These are phyloP conservation scores for Ophioderma brevispina DNA, from an alignment of 35 echinoderm and acorn worm genomes.

Conservation along the genomic window DNA sequence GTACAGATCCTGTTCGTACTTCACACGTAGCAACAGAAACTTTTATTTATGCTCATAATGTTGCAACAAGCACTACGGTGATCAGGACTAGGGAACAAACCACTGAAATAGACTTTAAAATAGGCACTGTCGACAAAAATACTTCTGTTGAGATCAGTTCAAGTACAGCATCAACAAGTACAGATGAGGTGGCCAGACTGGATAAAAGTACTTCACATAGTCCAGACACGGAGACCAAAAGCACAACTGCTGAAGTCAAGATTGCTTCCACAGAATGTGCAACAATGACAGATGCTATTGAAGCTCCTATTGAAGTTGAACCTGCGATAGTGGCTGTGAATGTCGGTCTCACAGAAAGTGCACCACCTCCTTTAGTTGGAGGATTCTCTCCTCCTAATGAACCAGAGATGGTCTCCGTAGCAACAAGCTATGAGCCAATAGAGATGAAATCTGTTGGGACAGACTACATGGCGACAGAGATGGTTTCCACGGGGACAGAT, in stretches of 20 bases:
- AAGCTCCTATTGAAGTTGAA: background rate
- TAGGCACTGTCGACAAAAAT: background rate
- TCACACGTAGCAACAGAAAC: slow-evolving; percentile 5
- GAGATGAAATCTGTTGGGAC: background rate
- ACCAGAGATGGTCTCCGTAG: background rate
- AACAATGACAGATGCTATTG: background rate
- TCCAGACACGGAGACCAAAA: background rate
- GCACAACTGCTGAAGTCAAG: background rate
- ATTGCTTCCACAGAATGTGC: background rate
- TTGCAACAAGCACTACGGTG: background rate
- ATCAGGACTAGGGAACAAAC: background rate
- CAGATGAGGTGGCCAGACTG: background rate
- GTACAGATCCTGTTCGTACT: slow-evolving; percentile 21
- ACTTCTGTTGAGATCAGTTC: background rate
- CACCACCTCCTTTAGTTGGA: background rate
- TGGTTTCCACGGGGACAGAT: background rate
- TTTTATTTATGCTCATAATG: background rate
- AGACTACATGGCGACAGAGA: background rate
- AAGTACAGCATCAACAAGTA: slow-evolving; percentile 2
- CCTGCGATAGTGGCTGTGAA: background rate
- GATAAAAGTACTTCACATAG: background rate
- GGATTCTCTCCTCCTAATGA: background rate
- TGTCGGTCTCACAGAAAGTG: background rate
- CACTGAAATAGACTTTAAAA: background rate
- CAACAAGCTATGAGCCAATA: background rate